These are phyloP conservation scores for Tetrao urogallus DNA, from an alignment of 2,113 vertebrate species.

Conservation along the genomic window DNA sequence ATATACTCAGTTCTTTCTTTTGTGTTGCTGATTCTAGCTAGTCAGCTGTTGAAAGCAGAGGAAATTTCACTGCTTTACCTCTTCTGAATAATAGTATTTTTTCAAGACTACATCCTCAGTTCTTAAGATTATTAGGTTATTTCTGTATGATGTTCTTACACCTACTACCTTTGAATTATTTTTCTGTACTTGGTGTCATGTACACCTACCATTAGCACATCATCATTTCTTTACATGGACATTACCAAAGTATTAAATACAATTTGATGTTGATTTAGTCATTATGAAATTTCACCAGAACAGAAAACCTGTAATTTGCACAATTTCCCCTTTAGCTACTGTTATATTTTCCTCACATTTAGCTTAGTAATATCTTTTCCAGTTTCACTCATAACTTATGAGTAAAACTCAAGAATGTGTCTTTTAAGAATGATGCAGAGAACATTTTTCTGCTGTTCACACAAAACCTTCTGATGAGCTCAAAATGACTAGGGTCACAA, in stretches of 20 bases:
- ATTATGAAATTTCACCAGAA: neutral
- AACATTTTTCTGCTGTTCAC: neutral
- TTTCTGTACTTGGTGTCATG: neutral
- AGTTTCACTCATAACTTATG: neutral
- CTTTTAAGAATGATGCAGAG: neutral
- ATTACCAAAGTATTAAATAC: neutral
- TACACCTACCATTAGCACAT: neutral
- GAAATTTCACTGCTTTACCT: constrained; percentile 1
- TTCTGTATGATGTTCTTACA: neutral
- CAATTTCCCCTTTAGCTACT: neutral
- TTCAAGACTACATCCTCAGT: neutral
- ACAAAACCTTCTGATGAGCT: neutral
- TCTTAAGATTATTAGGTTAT: neutral
- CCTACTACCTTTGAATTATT: neutral
- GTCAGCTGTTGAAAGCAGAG: neutral
- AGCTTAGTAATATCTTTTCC: neutral
- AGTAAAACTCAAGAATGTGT: neutral
- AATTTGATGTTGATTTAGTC: neutral
- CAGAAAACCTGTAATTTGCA: neutral
- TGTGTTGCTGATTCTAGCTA: neutral
- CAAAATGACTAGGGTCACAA: neutral
- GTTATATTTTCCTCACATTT: neutral
- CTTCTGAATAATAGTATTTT: neutral
- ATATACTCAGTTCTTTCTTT: neutral
- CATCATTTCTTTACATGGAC: neutral